Conservation (phyloP, 2,113 vertebrate genomes). For the Ellobius talpinus region DNA sequence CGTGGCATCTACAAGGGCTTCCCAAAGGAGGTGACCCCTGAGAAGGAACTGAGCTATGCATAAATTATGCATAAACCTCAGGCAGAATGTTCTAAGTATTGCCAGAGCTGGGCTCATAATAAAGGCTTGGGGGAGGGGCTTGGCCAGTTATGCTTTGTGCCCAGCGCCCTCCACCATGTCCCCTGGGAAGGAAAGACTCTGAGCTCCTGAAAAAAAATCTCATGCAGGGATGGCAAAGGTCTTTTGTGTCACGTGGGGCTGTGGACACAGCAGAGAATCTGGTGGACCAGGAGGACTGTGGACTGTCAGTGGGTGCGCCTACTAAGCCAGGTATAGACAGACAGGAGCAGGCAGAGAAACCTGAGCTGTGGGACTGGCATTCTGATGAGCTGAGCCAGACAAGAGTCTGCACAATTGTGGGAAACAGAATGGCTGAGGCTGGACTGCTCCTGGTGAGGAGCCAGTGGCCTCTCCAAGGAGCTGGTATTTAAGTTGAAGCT, state of each 20-base stretch:
- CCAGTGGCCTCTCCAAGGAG: background rate
- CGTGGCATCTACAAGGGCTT: background rate
- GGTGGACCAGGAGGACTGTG: background rate
- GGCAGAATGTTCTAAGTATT: background rate
- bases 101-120: background rate
- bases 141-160: background rate
- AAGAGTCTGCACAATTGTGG: background rate
- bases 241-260: background rate
- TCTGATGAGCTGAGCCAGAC: background rate
- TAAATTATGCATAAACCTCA: background rate
- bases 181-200: background rate
- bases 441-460: background rate
- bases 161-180: background rate
- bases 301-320: background rate
- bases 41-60: background rate
- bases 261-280: background rate
- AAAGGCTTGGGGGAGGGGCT: too few species aligned
- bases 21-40: background rate
- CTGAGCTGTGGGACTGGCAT: background rate
- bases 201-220: background rate
- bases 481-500: background rate
- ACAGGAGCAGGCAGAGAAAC: background rate
- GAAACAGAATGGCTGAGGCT: accelerated
- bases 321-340: background rate
- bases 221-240: background rate